Evolutionary conservation across 1,140 invertebrate genomes (phyloP), one percentile per base, ranked within the genome.

Genomic region (Zaprionus inermis): DNA sequence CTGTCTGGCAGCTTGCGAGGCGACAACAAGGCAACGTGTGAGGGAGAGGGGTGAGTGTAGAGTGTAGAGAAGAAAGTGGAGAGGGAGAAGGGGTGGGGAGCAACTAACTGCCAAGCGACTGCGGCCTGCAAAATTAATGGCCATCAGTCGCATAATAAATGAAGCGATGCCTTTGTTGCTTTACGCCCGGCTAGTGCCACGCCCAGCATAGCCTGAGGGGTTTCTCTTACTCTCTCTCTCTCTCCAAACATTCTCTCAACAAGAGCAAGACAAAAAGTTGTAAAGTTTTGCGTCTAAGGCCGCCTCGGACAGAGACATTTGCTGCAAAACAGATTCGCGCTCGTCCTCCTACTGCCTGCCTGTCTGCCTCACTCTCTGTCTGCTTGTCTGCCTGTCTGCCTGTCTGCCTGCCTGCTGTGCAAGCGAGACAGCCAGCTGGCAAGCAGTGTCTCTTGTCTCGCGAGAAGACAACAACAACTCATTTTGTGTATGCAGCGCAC

Each of bases 141-240:
- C 78, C 84, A 89, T 78, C 84, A 84, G 80, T 84, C 78, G 84
- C 84, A 89, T 89, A 89, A 89, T 89, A 89, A 89, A 89, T 89
- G 84, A 89, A 89, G 74, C 66, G 44, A 59, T 86, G 57, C 56
- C 67, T 63, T 64, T 63, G 38, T 56, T 60, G 30, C 49, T 61
- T 36, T 44, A 61, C 18, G 22, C 24, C 32, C 11, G 24, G 24
- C n/a, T 16, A 32, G 16, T 41, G 57, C 46, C 52, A 57, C 54
- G 41, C 63, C 60, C 49, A 52, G 73, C 38, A 32, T 1, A n/a
- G 20, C 22, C 22, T 24, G 22, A 28, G 38, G 58, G 56, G 5
- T 11, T 18, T 22, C 5, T 7, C n/a, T 44, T 5, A 2, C 24
- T 28, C 24, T 28, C 24, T 28, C 24, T 28, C 24, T 5, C 24